Percentiles rank a stretch among this genome's conserved stretches.
These are phyloP conservation scores for Montipora capitata DNA, from an alignment of 92 coral and sea anemone species.

Conservation along the genomic window DNA sequence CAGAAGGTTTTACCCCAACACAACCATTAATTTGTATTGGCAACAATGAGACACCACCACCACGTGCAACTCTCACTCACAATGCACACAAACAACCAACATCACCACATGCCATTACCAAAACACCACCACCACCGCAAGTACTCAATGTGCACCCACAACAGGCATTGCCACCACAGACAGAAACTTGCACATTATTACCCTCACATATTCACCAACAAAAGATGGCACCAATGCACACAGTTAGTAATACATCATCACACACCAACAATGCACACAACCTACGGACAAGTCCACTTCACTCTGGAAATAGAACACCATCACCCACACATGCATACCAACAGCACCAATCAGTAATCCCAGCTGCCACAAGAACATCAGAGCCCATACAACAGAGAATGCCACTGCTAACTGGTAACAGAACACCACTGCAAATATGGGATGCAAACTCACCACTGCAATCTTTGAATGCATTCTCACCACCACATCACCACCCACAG, in stretches of 20 bases:
- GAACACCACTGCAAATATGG: slow-evolving; percentile 6
- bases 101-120: slow-evolving; percentile 5
- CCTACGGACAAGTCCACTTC: background rate
- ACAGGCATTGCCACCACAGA: background rate
- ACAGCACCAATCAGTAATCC: slow-evolving; percentile 1
- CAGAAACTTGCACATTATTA: background rate
- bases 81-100: background rate
- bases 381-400: slow-evolving; percentile 11
- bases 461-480: background rate
- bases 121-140: slow-evolving; percentile 14
- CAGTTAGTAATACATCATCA: background rate
- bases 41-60: background rate
- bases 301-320: background rate
- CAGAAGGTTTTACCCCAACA: background rate
- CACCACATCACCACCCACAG: background rate
- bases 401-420: slow-evolving; percentile 11
- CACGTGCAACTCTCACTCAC: background rate
- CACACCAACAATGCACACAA: background rate
- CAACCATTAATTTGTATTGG: background rate
- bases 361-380: background rate
- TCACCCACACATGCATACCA: slow-evolving; percentile 7
- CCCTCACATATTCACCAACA: background rate
- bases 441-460: background rate
- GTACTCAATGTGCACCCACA: background rate
- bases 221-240: background rate